These are phyloP conservation scores for Drosophila nr. fundita DNA, from an alignment of 2,888 invertebrate genomes.

Conservation along the genomic window DNA sequence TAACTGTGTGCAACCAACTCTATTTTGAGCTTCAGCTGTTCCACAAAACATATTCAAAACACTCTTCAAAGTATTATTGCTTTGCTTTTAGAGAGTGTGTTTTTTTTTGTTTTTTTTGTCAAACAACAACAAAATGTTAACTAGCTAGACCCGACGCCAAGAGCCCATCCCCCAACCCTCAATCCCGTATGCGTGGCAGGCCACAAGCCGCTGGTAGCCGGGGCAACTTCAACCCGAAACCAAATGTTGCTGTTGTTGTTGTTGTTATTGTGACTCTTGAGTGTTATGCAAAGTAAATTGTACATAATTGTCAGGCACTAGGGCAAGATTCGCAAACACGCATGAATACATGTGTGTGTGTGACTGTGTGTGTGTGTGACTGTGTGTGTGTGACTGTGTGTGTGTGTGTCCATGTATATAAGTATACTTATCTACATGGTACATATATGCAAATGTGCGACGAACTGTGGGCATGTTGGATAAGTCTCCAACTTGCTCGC, in stretches of 20 bases:
- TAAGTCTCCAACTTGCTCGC: slow-evolving; percentile 23
- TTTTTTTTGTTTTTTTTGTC: slow-evolving; percentile 13
- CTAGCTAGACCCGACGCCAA: slow-evolving; percentile 35
- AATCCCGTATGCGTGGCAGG: slow-evolving; percentile 1
- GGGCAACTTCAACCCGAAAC: slow-evolving; percentile 41
- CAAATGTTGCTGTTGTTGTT: slow-evolving; percentile 32
- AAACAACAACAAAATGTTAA: slow-evolving; percentile 55
- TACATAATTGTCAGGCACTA: slow-evolving; percentile 74
- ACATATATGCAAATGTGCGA: slow-evolving; percentile 45
- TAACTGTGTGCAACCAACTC: background rate
- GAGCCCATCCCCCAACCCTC: background rate
- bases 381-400: background rate
- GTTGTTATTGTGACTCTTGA: slow-evolving; percentile 47
- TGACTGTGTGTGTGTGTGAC: background rate
- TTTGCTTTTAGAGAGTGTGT: slow-evolving; percentile 1
- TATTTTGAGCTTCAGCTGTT: slow-evolving; percentile 23
- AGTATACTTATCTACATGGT: slow-evolving; percentile 31
- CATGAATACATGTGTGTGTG: slow-evolving; percentile 2
- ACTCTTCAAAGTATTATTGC: slow-evolving; percentile 20
- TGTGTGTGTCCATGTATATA: slow-evolving; percentile 25
- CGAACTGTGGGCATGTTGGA: slow-evolving; percentile 14
- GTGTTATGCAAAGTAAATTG: slow-evolving; percentile 78
- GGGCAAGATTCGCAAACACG: slow-evolving; percentile 26
- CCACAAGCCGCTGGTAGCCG: slow-evolving; percentile 42
- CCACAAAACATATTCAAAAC: slow-evolving; percentile 24